These are phyloP conservation scores for Coptodon rendalli DNA, from an alignment of 2,113 vertebrate species.

Conservation along the genomic window DNA sequence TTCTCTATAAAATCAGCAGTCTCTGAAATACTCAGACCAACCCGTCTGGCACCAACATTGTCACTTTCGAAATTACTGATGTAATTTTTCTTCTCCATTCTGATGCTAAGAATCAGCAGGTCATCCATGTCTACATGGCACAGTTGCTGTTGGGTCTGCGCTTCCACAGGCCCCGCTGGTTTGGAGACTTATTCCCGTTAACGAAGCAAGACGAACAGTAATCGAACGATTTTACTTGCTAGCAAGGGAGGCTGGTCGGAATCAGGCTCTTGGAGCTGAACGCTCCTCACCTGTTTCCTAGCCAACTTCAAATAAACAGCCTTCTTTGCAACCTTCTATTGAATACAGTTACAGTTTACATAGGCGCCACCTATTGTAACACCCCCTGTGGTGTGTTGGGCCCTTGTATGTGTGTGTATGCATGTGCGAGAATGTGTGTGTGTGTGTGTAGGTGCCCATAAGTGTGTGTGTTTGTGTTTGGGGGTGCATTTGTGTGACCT, in stretches of 20 bases:
- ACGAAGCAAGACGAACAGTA: background rate
- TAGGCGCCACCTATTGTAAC: fast-evolving
- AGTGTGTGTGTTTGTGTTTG: too few relatives aligned
- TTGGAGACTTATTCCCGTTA: background rate
- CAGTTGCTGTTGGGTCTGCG: background rate
- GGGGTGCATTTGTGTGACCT: too few relatives aligned
- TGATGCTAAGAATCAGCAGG: background rate
- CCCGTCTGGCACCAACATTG: background rate
- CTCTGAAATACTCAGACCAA: background rate
- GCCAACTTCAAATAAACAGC: background rate
- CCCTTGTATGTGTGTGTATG: background rate
- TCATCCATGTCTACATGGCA: background rate
- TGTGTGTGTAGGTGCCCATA: too few relatives aligned
- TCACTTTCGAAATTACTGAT: background rate
- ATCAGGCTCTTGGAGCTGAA: background rate
- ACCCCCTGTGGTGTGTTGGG: background rate
- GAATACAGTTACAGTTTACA: background rate
- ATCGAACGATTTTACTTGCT: background rate
- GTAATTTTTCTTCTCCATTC: background rate
- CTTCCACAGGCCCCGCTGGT: background rate
- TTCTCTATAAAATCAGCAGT: background rate
- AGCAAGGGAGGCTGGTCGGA: background rate
- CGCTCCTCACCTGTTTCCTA: background rate
- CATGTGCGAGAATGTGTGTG: background rate
- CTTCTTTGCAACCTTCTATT: background rate